These are phyloP conservation scores for Festucalex cinctus DNA, from an alignment of 2,113 vertebrate genomes.

Conservation along the genomic window DNA sequence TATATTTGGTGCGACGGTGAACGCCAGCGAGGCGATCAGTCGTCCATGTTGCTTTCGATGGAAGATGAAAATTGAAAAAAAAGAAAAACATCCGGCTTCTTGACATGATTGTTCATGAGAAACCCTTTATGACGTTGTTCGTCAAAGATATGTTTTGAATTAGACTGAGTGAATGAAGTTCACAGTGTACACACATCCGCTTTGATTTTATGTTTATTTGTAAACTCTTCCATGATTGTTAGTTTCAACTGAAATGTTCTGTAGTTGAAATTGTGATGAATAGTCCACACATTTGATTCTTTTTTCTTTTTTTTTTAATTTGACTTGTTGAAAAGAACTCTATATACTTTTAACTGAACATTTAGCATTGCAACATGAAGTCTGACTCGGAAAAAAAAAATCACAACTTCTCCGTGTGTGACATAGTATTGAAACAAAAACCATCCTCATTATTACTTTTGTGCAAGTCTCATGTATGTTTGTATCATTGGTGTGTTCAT, in stretches of 20 bases:
- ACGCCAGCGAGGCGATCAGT: neutral
- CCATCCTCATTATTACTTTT: neutral
- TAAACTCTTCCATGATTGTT: neutral
- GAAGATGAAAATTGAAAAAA: neutral
- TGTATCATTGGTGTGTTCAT: neutral
- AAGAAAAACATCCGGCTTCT: neutral
- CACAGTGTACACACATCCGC: neutral
- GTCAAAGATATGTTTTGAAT: no score
- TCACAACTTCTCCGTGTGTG: neutral
- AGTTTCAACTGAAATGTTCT: neutral
- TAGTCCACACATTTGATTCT: slow-evolving; percentile 1
- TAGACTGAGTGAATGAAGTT: no score
- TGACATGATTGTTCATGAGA: neutral
- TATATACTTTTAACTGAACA: neutral
- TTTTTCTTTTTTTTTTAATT: neutral
- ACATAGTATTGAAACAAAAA: neutral
- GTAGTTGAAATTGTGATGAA: neutral
- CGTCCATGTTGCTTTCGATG: neutral
- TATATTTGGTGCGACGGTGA: neutral
- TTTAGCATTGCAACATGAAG: neutral
- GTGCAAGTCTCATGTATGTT: neutral
- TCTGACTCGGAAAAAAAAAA: neutral
- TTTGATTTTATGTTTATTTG: neutral
- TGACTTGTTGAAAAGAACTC: no score
- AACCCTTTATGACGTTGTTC: neutral